Percentiles rank a stretch among this genome's conserved stretches.
These are phyloP conservation scores for Notospermus geniculatus DNA, from an alignment of 1,140 invertebrate genomes.

Conservation along the genomic window DNA sequence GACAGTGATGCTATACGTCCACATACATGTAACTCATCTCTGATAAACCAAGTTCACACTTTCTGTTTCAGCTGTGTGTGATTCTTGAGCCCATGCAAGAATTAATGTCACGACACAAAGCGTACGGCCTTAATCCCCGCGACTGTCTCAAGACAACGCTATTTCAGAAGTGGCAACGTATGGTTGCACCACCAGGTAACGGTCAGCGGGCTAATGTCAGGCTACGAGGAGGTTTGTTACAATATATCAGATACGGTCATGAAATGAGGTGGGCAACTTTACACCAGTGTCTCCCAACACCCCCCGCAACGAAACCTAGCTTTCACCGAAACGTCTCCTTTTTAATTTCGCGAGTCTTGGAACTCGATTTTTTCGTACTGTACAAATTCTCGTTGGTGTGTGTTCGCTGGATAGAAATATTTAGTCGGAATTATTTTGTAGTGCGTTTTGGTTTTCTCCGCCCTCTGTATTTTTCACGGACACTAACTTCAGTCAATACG, in stretches of 20 bases:
- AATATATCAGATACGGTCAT: background rate
- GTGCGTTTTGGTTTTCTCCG: background rate
- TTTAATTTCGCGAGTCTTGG: constrained; percentile 3
- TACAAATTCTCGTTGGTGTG: too few relatives aligned
- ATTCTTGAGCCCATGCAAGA: constrained; percentile 99
- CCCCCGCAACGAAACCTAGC: background rate
- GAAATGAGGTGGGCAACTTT: background rate
- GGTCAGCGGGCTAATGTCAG: constrained; percentile 27
- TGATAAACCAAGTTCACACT: constrained; percentile 5
- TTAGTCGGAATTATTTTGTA: constrained; percentile 7
- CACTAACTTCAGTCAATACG: too few relatives aligned
- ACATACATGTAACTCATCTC: background rate
- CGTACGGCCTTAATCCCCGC: constrained; percentile 89
- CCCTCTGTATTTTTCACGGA: background rate
- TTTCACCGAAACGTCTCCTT: constrained; percentile 2
- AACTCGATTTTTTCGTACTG: background rate
- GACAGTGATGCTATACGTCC: too few relatives aligned
- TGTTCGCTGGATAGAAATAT: too few relatives aligned
- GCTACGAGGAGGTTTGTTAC: constrained; percentile 2
- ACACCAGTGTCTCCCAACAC: background rate
- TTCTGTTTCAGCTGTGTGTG: constrained; percentile 78
- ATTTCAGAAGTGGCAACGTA: constrained; percentile 98
- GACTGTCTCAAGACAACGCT: constrained; percentile 97
- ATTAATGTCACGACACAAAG: constrained; percentile 97
- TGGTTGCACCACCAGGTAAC: constrained; percentile 91